Conservation (phyloP, 2,797 vertebrate genomes). For the Syndactyla subalaris region DNA sequence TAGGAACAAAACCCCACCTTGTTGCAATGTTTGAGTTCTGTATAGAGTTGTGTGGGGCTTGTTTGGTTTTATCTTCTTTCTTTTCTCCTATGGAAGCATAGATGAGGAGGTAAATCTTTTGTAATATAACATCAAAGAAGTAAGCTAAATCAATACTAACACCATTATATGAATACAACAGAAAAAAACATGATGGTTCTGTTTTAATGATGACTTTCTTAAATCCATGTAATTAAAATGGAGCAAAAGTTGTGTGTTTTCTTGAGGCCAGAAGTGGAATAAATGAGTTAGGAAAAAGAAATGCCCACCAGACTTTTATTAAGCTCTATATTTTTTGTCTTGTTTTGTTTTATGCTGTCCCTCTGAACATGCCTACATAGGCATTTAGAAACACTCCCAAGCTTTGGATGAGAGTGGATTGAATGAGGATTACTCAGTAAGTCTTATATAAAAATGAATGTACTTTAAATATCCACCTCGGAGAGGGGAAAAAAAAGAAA, state of each 20-base stretch:
- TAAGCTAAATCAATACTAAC: neutral
- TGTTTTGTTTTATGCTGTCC: neutral
- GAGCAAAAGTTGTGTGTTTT: neutral
- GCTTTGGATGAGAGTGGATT: neutral
- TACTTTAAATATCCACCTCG: constrained; percentile 15
- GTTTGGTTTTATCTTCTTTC: neutral
- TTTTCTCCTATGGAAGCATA: neutral
- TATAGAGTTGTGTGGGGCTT: neutral
- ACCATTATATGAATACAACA: neutral
- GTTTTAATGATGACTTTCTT: neutral
- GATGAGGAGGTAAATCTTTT: neutral
- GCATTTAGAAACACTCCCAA: neutral
- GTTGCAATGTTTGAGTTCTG: neutral
- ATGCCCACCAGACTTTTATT: neutral
- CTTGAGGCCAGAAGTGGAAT: neutral
- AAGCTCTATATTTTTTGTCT: neutral
- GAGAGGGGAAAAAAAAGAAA: neutral
- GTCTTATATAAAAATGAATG: neutral
- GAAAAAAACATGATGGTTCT: neutral
- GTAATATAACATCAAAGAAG: neutral
- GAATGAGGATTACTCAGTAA: neutral
- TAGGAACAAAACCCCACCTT: neutral
- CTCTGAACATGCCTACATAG: neutral
- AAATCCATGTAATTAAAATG: neutral
- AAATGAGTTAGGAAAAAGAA: neutral